Percentiles rank a stretch among this genome's conserved stretches.
Evolutionary conservation across 2,888 invertebrate species (phyloP).

Genomic region (Lamellibrachia satsuma): DNA sequence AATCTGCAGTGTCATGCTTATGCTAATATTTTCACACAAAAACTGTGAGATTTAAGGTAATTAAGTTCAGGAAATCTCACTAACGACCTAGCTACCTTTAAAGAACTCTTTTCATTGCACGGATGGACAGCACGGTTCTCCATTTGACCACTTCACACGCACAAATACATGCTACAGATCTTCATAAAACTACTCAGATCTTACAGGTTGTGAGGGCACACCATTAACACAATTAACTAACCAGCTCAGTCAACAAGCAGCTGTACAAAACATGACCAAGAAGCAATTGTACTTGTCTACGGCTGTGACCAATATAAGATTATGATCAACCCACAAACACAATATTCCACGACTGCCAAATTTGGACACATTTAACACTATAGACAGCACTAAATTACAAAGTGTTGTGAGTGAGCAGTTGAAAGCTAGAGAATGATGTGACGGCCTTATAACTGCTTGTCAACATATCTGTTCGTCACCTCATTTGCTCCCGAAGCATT

Average conservation of each 20-base stretch:
- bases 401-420: not conserved
- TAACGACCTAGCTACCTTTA: too few species aligned
- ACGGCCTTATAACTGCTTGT: not conserved
- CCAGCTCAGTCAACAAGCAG: not conserved
- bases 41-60: too few species aligned
- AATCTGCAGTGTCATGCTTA: too few species aligned
- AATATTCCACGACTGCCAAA: not conserved
- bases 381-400: not conserved
- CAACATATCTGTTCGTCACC: not conserved
- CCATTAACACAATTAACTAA: not conserved
- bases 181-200: not conserved
- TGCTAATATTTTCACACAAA: too few species aligned
- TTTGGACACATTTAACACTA: not conserved
- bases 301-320: not conserved
- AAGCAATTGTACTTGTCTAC: not conserved
- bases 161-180: not conserved
- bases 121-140: too few species aligned
- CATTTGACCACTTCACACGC: not conserved
- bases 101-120: too few species aligned
- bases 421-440: not conserved
- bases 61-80: too few species aligned
- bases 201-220: not conserved
- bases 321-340: slow-evolving; percentile 11
- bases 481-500: not conserved
- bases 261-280: not conserved